Evolutionary conservation across 2,113 vertebrate species (phyloP).

Genomic region (Notothenia coriiceps): DNA sequence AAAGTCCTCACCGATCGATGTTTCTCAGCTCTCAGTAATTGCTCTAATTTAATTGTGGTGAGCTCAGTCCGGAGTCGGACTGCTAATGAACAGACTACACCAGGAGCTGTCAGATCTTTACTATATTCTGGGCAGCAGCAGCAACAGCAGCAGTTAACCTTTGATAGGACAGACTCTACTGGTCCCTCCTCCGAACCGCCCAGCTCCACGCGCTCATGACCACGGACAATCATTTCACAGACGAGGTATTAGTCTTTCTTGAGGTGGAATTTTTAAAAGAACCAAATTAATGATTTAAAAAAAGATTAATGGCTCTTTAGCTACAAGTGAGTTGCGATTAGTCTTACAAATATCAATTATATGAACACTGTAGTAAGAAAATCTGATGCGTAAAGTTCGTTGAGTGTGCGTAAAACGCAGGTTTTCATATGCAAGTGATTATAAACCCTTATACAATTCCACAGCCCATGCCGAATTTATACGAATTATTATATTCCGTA

Average conservation of each 20-base stretch:
- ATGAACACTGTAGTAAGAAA: not conserved
- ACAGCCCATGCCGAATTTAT: not conserved
- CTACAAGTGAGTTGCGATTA: not conserved
- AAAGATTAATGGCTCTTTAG: not conserved
- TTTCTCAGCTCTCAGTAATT: not conserved
- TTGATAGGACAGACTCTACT: conserved; percentile 60
- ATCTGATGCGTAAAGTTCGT: not conserved
- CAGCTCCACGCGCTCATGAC: conserved; percentile 45
- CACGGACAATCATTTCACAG: not conserved
- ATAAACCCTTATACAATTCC: not conserved
- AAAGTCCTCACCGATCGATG: not conserved
- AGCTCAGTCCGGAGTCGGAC: conserved; percentile 22
- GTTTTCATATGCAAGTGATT: not conserved
- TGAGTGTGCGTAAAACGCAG: conserved; percentile 30
- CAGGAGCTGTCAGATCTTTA: conserved; percentile 65
- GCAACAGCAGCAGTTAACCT: not conserved
- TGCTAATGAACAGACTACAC: conserved; percentile 63
- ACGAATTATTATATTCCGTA: too few relatives aligned
- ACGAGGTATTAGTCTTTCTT: not conserved
- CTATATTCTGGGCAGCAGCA: conserved; percentile 38
- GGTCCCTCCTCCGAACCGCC: conserved; percentile 74
- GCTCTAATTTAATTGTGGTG: conserved; percentile 65
- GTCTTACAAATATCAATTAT: not conserved
- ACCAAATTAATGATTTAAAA: not conserved
- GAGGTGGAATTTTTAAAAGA: not conserved